Conservation (phyloP, 2,888 invertebrate species). For the Diaphora mendica region DNA sequence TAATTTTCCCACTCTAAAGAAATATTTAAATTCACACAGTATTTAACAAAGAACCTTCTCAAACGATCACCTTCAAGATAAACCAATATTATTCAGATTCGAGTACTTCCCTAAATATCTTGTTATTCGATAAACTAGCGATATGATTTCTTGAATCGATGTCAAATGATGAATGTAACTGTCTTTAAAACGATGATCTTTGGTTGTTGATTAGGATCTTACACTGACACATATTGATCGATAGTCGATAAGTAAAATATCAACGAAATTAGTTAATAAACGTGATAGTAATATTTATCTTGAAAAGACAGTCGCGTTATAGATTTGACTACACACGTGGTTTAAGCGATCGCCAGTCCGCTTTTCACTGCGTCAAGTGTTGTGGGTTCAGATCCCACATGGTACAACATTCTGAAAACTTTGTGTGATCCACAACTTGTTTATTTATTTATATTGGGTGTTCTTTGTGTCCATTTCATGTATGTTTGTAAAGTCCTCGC, state of each 20-base stretch:
- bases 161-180: background rate
- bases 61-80: conserved; percentile 13
- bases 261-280: no score
- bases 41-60: conserved; percentile 3
- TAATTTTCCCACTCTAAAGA: background rate
- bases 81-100: background rate
- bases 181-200: background rate
- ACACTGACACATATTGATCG: background rate
- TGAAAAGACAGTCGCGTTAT: no score
- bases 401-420: no score
- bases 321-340: no score
- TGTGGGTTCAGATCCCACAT: no score
- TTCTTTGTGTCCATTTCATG: no score
- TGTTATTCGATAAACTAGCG: background rate
- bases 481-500: no score
- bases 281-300: no score
- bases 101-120: conserved; percentile 1
- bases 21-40: conserved; percentile 3
- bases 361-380: no score
- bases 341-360: no score
- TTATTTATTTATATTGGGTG: no score
- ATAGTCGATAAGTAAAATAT: background rate
- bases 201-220: background rate
- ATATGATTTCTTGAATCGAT: background rate
- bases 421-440: no score